These are phyloP conservation scores for Ara ararauna DNA, from an alignment of 2,797 vertebrate species.

Conservation along the genomic window DNA sequence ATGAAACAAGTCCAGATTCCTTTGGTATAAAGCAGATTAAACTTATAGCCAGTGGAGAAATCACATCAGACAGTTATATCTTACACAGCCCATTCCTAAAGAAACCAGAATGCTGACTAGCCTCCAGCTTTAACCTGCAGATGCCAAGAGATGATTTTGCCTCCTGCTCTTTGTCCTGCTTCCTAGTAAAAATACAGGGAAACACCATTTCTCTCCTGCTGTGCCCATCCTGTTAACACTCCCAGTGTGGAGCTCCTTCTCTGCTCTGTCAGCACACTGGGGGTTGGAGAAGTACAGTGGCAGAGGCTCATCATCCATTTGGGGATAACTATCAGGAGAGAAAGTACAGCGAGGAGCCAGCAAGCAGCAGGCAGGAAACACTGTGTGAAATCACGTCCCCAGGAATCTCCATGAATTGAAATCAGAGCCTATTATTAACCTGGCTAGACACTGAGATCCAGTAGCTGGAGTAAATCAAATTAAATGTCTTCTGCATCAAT, in stretches of 20 bases:
- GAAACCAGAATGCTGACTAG: neutral
- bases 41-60: neutral
- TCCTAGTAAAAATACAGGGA: neutral
- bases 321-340: neutral
- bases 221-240: neutral
- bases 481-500: constrained; percentile 59
- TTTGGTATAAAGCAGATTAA: neutral
- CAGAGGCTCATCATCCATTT: neutral
- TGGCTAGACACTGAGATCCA: neutral
- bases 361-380: neutral
- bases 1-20: neutral
- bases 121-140: neutral
- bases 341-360: neutral
- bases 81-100: neutral
- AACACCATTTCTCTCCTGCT: neutral
- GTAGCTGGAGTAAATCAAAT: constrained; percentile 64
- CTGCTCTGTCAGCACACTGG: neutral
- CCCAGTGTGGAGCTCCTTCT: neutral
- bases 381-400: neutral
- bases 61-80: neutral
- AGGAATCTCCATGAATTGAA: constrained; percentile 25
- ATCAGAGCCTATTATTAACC: constrained; percentile 66
- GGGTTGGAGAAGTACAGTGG: neutral
- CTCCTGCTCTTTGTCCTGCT: neutral
- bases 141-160: neutral